phyloP scores from a whole-genome alignment of 2,888 invertebrate species.

The Hesperia comma region DNA sequence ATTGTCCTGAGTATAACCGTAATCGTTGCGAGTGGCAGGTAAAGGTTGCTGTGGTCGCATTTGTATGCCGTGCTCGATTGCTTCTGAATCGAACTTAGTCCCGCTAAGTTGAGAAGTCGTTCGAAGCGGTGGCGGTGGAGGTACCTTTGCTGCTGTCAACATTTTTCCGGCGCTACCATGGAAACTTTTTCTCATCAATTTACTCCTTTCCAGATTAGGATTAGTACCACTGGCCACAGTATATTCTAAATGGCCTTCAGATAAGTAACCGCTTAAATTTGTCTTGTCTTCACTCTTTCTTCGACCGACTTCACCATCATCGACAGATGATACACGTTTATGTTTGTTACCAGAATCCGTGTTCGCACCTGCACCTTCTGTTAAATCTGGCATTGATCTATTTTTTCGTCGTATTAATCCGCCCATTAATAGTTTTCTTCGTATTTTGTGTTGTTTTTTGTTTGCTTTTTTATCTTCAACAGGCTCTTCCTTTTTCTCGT shows the following conservation, averaged over 20 bases:
- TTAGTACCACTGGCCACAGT: constrained; percentile 86
- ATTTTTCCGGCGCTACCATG: constrained; percentile 93
- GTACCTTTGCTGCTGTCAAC: constrained; percentile 92
- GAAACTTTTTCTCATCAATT: constrained; percentile 94
- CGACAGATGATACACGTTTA: constrained; percentile 84
- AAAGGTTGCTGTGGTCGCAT: constrained; percentile 73
- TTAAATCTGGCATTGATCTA: constrained; percentile 95
- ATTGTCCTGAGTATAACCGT: constrained; percentile 59
- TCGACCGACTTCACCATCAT: constrained; percentile 89
- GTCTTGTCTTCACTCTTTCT: constrained; percentile 84
- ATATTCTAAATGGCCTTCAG: constrained; percentile 94
- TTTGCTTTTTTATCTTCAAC: constrained; percentile 88
- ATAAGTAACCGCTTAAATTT: constrained; percentile 91
- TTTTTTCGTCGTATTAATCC: constrained; percentile 94
- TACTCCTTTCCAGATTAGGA: constrained; percentile 93
- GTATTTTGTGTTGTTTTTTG: constrained; percentile 95
- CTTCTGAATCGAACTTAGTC: constrained; percentile 85
- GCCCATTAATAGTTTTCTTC: constrained; percentile 94
- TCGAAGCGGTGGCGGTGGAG: constrained; percentile 92
- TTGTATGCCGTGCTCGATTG: constrained; percentile 72
- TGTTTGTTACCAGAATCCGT: constrained; percentile 67
- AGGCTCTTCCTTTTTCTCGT: constrained; percentile 86
- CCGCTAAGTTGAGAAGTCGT: constrained; percentile 93
- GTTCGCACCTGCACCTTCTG: constrained; percentile 88
- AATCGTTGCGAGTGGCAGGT: constrained; percentile 55